Conservation (phyloP, 2,113 vertebrate genomes). For the Sorex fumeus region DNA sequence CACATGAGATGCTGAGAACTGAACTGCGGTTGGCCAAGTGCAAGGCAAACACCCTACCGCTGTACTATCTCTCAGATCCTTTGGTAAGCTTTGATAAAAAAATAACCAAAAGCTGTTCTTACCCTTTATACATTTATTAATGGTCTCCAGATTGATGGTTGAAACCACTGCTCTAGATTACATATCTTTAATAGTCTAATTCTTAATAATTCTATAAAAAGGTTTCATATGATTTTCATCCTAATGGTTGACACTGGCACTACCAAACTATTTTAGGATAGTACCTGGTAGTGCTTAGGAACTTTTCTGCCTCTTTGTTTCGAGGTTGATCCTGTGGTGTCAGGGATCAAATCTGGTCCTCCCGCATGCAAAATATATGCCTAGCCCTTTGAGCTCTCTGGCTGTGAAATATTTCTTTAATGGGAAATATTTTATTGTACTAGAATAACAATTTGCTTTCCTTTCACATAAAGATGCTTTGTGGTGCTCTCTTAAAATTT, state of each 20-base stretch:
- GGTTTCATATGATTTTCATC: constrained; percentile 43
- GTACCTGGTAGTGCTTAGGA: no score
- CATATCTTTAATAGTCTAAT: no score
- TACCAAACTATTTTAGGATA: background rate
- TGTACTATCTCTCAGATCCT: no score
- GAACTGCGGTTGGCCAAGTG: no score
- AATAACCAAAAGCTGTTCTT: background rate
- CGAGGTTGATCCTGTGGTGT: background rate
- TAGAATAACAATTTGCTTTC: background rate
- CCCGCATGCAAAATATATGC: background rate
- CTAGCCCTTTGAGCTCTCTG: background rate
- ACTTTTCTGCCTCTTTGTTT: no score
- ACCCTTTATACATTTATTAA: no score
- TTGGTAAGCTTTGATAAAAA: constrained; percentile 13
- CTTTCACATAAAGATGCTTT: constrained; percentile 46
- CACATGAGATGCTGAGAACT: no score
- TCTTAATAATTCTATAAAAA: constrained; percentile 23
- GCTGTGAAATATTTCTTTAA: background rate
- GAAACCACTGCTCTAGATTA: no score
- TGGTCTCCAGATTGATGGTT: no score
- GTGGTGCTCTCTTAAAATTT: constrained; percentile 31
- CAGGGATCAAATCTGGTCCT: background rate
- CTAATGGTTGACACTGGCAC: background rate
- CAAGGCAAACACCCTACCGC: no score
- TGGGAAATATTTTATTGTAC: constrained; percentile 9